phyloP scores from a whole-genome alignment of 2,113 vertebrate species.

The Aplodontia rufa region DNA sequence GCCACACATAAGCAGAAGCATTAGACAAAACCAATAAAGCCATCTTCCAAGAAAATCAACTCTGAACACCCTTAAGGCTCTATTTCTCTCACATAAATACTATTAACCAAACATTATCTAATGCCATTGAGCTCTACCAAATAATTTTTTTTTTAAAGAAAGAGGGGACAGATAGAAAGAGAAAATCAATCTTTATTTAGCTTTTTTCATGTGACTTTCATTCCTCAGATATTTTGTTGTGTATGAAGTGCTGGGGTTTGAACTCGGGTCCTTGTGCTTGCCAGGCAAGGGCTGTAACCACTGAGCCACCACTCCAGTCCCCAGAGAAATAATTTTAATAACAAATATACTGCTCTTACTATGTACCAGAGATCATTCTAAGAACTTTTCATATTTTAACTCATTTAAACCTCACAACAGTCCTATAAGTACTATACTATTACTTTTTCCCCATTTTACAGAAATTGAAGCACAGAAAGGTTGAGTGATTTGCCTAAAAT shows the following conservation, averaged over 20 bases:
- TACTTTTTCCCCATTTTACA: slow-evolving; percentile 21
- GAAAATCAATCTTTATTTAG: no score
- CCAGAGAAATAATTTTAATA: slow-evolving; percentile 14
- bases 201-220: no score
- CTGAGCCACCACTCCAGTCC: no score
- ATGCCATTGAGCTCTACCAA: not conserved
- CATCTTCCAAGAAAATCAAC: slow-evolving; percentile 40
- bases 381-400: slow-evolving; percentile 21
- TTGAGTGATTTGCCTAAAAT: not conserved
- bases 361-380: not conserved
- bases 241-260: no score
- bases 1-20: not conserved
- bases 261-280: no score
- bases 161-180: no score
- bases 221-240: no score
- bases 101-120: not conserved
- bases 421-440: not conserved
- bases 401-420: slow-evolving; percentile 23
- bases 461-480: slow-evolving; percentile 35
- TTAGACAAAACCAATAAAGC: slow-evolving; percentile 21
- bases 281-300: no score
- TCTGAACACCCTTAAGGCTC: not conserved
- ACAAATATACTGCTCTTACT: not conserved
- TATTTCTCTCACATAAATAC: not conserved
- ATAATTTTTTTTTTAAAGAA: no score